Evolutionary conservation across 2,797 vertebrate genomes (phyloP).

Genomic region (Phataginus tetradactyla): DNA sequence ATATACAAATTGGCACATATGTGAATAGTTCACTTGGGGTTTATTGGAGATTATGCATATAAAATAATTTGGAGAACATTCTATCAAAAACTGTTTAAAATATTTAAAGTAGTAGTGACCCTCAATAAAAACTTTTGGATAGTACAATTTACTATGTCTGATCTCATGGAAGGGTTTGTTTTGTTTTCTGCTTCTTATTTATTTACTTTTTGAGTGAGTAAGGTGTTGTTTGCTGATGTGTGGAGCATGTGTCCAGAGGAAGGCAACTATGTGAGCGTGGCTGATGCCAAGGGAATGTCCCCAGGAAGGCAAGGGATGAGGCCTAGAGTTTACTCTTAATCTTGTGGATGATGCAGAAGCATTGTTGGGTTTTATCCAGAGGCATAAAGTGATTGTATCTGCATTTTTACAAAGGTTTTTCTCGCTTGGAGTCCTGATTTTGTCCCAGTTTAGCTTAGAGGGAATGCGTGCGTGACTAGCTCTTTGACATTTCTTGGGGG

Average conservation of each 20-base stretch:
- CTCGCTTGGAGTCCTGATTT: not conserved
- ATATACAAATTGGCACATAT: not conserved
- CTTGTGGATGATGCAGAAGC: not conserved
- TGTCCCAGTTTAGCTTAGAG: not conserved
- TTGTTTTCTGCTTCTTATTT: not conserved
- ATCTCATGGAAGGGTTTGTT: not conserved
- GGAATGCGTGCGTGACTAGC: accelerated
- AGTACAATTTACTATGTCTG: not conserved
- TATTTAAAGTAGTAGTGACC: not conserved
- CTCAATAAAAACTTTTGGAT: not conserved
- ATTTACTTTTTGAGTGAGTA: not conserved
- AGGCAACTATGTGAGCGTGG: not conserved
- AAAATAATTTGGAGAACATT: not conserved
- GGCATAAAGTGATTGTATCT: not conserved
- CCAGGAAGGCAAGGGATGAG: not conserved
- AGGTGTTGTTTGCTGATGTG: not conserved
- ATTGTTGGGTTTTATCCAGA: not conserved
- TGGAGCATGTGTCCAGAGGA: not conserved
- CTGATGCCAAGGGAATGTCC: not conserved
- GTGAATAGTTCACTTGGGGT: not conserved
- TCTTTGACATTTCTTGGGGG: not conserved
- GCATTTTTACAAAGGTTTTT: not conserved
- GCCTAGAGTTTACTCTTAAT: not conserved
- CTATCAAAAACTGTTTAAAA: not conserved
- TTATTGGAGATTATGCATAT: not conserved